These are phyloP conservation scores for Ophion slaviceki DNA, from an alignment of 2,888 invertebrate species.

Conservation along the genomic window DNA sequence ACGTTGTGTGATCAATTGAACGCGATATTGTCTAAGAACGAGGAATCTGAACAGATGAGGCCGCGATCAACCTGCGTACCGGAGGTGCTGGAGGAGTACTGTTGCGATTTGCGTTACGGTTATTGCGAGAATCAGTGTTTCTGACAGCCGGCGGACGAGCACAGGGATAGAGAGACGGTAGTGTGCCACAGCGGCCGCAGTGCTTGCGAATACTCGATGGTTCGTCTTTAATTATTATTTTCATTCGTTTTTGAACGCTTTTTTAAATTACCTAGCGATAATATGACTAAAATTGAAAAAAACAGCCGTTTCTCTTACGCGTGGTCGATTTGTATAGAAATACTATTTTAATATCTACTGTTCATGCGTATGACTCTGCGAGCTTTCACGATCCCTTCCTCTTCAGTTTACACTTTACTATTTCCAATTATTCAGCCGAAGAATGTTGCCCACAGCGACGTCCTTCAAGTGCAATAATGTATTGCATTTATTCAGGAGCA, in stretches of 20 bases:
- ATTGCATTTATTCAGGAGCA: background rate
- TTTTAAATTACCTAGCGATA: background rate
- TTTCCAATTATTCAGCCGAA: background rate
- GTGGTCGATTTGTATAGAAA: too few species aligned
- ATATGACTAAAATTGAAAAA: too few species aligned
- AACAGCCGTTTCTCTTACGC: too few species aligned
- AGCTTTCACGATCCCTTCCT: too few species aligned
- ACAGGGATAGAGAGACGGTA: conserved; percentile 80
- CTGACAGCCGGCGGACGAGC: conserved; percentile 80
- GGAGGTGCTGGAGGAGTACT: conserved; percentile 79
- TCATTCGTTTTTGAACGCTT: background rate
- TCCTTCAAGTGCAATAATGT: background rate
- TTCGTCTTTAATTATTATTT: conserved; percentile 73
- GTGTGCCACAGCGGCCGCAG: conserved; percentile 82
- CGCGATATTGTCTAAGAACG: conserved; percentile 43
- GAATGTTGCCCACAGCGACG: background rate
- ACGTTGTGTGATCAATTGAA: conserved; percentile 4
- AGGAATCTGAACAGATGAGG: conserved; percentile 78
- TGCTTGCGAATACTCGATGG: conserved; percentile 83
- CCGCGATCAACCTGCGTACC: conserved; percentile 79
- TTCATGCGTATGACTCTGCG: too few species aligned
- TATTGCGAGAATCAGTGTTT: conserved; percentile 79
- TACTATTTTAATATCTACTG: too few species aligned
- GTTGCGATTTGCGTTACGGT: conserved; percentile 76
- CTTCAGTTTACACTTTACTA: too few species aligned